Conservation (phyloP, 2,888 invertebrate genomes). For the Kryphioiulus occultus region DNA sequence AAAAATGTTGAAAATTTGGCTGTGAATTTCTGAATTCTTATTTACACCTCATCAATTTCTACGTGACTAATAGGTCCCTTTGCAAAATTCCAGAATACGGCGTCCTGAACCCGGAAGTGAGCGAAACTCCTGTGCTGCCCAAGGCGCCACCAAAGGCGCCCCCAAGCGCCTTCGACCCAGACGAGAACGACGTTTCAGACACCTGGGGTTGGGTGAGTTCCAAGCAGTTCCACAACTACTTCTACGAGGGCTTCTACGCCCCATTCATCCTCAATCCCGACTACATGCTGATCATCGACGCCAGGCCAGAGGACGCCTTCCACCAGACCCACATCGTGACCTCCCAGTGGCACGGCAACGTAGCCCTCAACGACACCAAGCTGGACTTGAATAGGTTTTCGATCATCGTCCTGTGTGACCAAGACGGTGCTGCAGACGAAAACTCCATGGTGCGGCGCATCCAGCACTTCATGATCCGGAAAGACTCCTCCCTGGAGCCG, state of each 20-base stretch:
- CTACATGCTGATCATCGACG: constrained; percentile 59
- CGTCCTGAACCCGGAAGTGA: constrained; percentile 47
- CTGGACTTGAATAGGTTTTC: constrained; percentile 56
- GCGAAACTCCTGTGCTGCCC: neutral
- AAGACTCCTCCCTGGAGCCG: constrained; percentile 55
- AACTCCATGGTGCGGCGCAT: constrained; percentile 51
- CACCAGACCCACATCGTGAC: constrained; percentile 56
- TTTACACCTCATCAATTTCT: neutral
- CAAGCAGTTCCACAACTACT: constrained; percentile 59
- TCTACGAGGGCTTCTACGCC: constrained; percentile 60
- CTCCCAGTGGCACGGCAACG: constrained; percentile 56
- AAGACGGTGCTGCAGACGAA: constrained; percentile 55
- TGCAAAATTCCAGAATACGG: constrained; percentile 49
- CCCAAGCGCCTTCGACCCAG: constrained; percentile 57
- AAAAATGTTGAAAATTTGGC: too few species aligned
- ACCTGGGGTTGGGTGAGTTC: constrained; percentile 57
- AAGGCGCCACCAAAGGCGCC: constrained; percentile 46
- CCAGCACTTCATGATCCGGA: constrained; percentile 52
- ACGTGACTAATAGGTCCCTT: too few species aligned
- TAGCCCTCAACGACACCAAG: constrained; percentile 55
- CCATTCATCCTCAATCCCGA: constrained; percentile 59
- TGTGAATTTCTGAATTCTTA: too few species aligned
- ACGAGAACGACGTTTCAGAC: constrained; percentile 55
- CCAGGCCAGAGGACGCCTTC: constrained; percentile 56
- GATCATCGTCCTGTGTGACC: constrained; percentile 59